Evolutionary conservation across 1,140 invertebrate species (phyloP), one percentile per base, ranked within the genome.

Genomic region (Drosophila repletoides): DNA sequence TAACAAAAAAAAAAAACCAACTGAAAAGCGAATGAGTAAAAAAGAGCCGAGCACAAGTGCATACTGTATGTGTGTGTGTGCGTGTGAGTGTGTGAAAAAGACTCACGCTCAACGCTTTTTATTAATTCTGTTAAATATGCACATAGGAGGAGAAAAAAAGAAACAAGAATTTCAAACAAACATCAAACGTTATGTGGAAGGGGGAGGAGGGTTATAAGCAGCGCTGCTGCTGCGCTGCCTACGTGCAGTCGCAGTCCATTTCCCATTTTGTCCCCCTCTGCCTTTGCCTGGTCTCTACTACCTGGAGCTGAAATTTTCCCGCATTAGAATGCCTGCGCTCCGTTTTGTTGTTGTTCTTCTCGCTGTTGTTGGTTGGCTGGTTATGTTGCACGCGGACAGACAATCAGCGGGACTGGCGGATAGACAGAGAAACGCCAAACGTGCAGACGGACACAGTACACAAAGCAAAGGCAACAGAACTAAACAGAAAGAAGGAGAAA

Each of bases 261-360:
- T 69, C 60, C 49, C 65, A 68, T 48, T 68, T 28, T 26, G 49
- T 46, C 56, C 31, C 49, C 64, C 73, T 3, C 19, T 28, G 43
- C 19, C 10, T 28, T 56, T 40, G 33, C 29, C 36, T 58, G 60
- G 31, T 41, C 26, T 43, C 51, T 55, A 56, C 80, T 84, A 84
- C 80, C 80, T 84, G 80, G 86, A 84, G 75, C 80, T 77, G 65
- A 86, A 86, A 83, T 76, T 84, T 84, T 86, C 80, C 80, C 71
- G 80, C 72, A 84, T 84, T 84, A 86, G 79, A 80, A 84, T 71
- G 65, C 60, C 52, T 38, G 74, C 56, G 55, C 66, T 67, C 31
- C 52, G 56, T 43, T 34, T 41, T 28, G 9, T 19, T 40, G 17
- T 34, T 70, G 28, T 34, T 40, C 22, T 22, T 33, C 26, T 19